phyloP scores from a whole-genome alignment of 2,888 invertebrate species.

The Blastobasis lacticolella region DNA sequence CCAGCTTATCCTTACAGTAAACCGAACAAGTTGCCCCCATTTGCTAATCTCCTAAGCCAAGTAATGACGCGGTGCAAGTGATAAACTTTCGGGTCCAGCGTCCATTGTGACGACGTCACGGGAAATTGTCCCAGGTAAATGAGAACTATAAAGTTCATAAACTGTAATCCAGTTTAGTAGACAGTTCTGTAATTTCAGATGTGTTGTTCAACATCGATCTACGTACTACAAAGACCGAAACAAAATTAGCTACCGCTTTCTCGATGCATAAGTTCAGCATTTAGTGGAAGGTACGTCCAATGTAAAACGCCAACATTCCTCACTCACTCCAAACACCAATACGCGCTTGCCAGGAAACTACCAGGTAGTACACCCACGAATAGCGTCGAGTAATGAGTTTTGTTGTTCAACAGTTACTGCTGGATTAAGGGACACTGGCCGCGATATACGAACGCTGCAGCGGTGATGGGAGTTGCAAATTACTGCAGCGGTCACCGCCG shows the following conservation, averaged over 20 bases:
- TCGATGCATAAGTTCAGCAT: not conserved
- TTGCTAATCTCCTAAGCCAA: constrained; percentile 65
- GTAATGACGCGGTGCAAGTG: constrained; percentile 45
- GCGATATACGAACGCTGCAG: constrained; percentile 5
- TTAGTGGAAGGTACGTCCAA: not conserved
- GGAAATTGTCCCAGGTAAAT: no score
- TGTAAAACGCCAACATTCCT: constrained; percentile 11
- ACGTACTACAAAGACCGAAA: no score
- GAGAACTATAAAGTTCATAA: no score
- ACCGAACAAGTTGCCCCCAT: constrained; percentile 59
- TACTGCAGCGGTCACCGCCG: constrained; percentile 6
- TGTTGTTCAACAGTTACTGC: constrained; percentile 60
- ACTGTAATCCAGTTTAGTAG: no score
- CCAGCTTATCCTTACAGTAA: constrained; percentile 55
- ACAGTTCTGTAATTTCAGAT: no score
- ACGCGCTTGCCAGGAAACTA: constrained; percentile 48
- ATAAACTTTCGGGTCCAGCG: constrained; percentile 34
- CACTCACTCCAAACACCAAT: constrained; percentile 18
- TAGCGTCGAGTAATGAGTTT: constrained; percentile 65
- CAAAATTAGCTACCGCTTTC: not conserved
- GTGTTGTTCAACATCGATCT: no score
- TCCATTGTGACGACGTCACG: no score
- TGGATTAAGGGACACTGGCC: constrained; percentile 54
- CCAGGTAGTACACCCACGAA: constrained; percentile 53
- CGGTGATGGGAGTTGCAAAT: constrained; percentile 8